Percentiles rank a stretch among this genome's conserved stretches.
phyloP scores from a whole-genome alignment of 2,888 invertebrate genomes.

The Mythimna impura region DNA sequence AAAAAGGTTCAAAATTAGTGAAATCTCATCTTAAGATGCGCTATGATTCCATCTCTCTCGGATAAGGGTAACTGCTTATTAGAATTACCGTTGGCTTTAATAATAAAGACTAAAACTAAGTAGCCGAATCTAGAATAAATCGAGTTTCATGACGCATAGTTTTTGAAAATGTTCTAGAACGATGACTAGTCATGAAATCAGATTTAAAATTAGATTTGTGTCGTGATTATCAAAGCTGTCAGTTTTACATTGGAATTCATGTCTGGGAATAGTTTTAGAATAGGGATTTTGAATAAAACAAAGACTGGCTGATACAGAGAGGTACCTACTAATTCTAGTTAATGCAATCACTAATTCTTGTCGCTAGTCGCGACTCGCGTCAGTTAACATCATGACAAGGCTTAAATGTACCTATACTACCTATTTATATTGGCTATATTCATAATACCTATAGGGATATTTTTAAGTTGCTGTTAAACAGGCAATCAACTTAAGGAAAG shows the following conservation, averaged over 20 bases:
- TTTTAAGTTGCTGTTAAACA: not conserved
- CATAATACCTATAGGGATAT: not conserved
- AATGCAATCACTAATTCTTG: not conserved
- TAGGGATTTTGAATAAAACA: not conserved
- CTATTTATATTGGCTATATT: too few relatives aligned
- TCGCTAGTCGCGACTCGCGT: not conserved
- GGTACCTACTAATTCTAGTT: not conserved
- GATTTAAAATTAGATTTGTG: not conserved
- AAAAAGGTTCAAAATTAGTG: too few relatives aligned
- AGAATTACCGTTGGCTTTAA: not conserved
- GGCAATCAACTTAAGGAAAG: conserved; percentile 7
- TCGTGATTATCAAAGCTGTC: not conserved
- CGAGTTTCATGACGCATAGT: conserved; percentile 7
- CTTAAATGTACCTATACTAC: not conserved
- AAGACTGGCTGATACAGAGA: conserved; percentile 2
- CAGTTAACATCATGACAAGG: not conserved
- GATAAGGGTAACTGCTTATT: not conserved
- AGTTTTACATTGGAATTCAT: conserved; percentile 18
- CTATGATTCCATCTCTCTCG: not conserved
- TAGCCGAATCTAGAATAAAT: not conserved
- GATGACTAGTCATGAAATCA: conserved; percentile 11
- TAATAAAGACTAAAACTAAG: not conserved
- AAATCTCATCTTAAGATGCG: not conserved
- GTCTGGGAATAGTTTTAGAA: not conserved
- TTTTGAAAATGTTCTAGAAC: conserved; percentile 9